Percentiles rank a stretch among this genome's conserved stretches.
These are phyloP conservation scores for Globodera ellingtonae DNA, from an alignment of 1,140 invertebrate species.

Conservation along the genomic window DNA sequence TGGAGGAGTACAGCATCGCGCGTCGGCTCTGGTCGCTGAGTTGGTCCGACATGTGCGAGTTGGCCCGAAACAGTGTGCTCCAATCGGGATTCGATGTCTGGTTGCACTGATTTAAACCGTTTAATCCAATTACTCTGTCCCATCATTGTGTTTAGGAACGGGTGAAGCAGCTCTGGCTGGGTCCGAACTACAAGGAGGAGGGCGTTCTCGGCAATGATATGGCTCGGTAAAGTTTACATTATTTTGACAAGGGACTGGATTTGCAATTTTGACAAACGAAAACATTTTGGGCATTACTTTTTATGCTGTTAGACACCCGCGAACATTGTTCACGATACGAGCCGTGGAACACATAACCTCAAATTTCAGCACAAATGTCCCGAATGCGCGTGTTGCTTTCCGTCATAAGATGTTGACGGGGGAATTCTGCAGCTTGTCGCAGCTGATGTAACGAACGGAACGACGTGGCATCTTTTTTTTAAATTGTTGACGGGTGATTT, in stretches of 20 bases:
- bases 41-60: slow-evolving; percentile 94
- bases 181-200: slow-evolving; percentile 90
- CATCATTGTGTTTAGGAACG: slow-evolving; percentile 70
- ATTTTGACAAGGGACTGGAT: slow-evolving; percentile 44
- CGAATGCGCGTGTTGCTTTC: slow-evolving; percentile 82
- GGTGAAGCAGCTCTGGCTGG: slow-evolving; percentile 96
- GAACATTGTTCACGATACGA: too few species aligned
- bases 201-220: slow-evolving; percentile 97
- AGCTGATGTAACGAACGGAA: background rate
- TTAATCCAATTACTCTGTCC: background rate
- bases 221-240: slow-evolving; percentile 73
- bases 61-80: slow-evolving; percentile 91
- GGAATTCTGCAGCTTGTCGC: slow-evolving; percentile 58
- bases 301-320: too few species aligned
- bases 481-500: too few species aligned
- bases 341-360: too few species aligned
- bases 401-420: slow-evolving; percentile 63
- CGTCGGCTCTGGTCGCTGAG: slow-evolving; percentile 77
- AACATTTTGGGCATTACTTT: background rate
- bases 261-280: slow-evolving; percentile 1
- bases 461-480: background rate
- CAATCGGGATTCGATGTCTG: slow-evolving; percentile 90
- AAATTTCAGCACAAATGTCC: slow-evolving; percentile 83
- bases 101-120: background rate
- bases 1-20: slow-evolving; percentile 99